Evolutionary conservation across 2,113 vertebrate genomes (phyloP).

Genomic region (Trogon surrucura): DNA sequence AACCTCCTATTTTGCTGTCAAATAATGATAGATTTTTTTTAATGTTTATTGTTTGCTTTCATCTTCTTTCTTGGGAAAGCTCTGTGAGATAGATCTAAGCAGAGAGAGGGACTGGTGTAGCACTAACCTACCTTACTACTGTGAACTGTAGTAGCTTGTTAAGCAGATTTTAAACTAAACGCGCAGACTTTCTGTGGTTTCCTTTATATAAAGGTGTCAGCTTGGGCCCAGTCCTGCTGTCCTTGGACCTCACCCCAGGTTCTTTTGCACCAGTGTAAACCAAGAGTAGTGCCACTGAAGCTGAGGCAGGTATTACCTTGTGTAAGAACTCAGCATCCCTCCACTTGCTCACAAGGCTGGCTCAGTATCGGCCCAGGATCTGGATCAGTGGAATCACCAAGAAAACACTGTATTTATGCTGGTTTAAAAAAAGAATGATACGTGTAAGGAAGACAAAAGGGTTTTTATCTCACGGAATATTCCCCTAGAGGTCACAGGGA

Average conservation of each 20-base stretch:
- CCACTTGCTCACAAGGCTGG: neutral
- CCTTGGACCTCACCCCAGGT: neutral
- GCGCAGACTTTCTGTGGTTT: neutral
- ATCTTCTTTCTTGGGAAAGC: neutral
- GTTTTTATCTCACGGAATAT: neutral
- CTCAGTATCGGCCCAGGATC: neutral
- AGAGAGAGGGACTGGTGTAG: neutral
- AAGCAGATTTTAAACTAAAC: neutral
- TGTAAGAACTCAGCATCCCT: neutral
- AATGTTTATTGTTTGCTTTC: neutral
- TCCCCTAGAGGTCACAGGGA: neutral
- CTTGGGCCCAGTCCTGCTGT: neutral
- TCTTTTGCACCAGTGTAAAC: neutral
- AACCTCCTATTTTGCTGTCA: neutral
- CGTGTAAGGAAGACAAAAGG: neutral
- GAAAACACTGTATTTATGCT: neutral
- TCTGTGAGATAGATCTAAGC: neutral
- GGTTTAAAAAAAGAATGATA: neutral
- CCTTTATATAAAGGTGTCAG: neutral
- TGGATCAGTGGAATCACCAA: neutral
- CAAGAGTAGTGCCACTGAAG: neutral
- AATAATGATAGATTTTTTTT: neutral
- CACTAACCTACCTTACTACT: conserved; percentile 7
- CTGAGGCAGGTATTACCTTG: neutral
- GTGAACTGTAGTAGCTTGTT: neutral